Evolutionary conservation across 2,113 vertebrate genomes (phyloP).

Genomic region (Setophaga petechia): DNA sequence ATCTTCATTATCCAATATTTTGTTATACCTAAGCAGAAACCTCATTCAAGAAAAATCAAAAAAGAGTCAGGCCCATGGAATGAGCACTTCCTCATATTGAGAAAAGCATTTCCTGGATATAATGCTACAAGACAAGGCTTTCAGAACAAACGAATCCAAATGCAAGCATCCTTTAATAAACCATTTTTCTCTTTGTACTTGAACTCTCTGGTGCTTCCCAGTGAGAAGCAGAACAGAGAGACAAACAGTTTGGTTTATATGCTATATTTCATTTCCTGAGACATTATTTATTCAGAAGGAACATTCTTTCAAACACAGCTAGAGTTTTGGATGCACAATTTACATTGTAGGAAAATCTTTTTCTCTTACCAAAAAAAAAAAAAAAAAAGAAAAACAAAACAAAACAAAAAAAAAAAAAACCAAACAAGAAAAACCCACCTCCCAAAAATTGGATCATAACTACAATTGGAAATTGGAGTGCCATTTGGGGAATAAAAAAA

Average conservation of each 20-base stretch:
- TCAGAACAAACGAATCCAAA: background rate
- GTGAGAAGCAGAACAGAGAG: background rate
- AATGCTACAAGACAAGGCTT: background rate
- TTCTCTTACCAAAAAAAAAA: background rate
- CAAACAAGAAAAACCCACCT: background rate
- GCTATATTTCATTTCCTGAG: background rate
- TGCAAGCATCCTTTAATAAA: background rate
- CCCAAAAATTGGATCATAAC: background rate
- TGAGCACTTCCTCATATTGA: background rate
- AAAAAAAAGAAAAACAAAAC: background rate
- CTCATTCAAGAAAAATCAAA: slow-evolving; percentile 1
- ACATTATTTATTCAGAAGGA: slow-evolving; percentile 36
- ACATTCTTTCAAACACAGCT: background rate
- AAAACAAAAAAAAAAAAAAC: background rate
- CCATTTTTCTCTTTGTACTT: background rate
- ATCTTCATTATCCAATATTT: slow-evolving; percentile 72
- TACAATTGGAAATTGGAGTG: background rate
- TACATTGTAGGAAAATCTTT: background rate
- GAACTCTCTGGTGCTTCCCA: background rate
- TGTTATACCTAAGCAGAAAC: slow-evolving; percentile 64
- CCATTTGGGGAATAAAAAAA: background rate
- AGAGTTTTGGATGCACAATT: background rate
- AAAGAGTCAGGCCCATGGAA: background rate
- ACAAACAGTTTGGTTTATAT: background rate
- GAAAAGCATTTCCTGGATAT: background rate